phyloP scores from a whole-genome alignment of 1,140 invertebrate genomes.

The Trichonephila clavata region DNA sequence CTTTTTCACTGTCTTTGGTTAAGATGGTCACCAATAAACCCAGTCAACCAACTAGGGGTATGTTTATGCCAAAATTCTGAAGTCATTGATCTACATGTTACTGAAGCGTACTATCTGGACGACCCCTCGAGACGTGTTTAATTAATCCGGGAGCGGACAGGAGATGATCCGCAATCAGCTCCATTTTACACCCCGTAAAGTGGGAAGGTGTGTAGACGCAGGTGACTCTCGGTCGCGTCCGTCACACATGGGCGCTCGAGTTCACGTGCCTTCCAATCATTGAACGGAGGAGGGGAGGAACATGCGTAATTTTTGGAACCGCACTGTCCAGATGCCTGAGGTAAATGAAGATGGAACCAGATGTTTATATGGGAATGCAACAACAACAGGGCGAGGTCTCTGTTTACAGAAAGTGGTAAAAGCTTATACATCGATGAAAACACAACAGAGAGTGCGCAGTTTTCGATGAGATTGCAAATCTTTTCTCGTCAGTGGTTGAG shows the following conservation, averaged over 20 bases:
- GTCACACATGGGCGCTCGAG: conserved; percentile 35
- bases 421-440: too few relatives aligned
- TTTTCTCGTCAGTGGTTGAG: too few relatives aligned
- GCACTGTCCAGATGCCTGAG: conserved; percentile 6
- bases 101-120: neutral
- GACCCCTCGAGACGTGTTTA: neutral
- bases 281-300: neutral
- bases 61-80: too few relatives aligned
- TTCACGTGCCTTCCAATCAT: neutral
- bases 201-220: conserved; percentile 21
- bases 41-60: too few relatives aligned
- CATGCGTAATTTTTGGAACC: neutral
- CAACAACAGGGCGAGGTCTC: too few relatives aligned
- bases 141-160: neutral
- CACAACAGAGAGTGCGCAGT: too few relatives aligned
- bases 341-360: neutral
- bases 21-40: too few relatives aligned
- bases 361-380: conserved; percentile 7
- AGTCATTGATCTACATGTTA: neutral
- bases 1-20: too few relatives aligned
- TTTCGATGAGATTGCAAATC: too few relatives aligned
- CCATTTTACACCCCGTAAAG: neutral
- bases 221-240: conserved; percentile 56
- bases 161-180: conserved; percentile 27
- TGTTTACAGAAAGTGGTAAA: too few relatives aligned